These are phyloP conservation scores for Strongylocentrotus purpuratus DNA, from an alignment of 35 echinoderm and acorn worm genomes.

Conservation along the genomic window DNA sequence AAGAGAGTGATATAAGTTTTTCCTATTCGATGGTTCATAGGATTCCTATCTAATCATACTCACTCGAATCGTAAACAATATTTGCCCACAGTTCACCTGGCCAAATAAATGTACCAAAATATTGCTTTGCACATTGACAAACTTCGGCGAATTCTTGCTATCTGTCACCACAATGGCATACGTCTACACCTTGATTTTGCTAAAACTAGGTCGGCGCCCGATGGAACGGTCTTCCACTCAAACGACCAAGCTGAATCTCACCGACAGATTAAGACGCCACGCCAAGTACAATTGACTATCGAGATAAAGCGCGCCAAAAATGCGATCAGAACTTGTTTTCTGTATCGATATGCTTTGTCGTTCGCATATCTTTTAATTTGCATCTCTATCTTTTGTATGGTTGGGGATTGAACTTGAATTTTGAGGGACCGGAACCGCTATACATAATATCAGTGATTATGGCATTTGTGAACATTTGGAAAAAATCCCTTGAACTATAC, in stretches of 20 bases:
- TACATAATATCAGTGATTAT: conserved; percentile 53
- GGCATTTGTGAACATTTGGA: conserved; percentile 78
- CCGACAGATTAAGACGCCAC: not conserved
- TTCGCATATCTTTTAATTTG: conserved; percentile 55
- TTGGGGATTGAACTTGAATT: not conserved
- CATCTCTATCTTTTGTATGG: conserved; percentile 39
- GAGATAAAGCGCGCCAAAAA: conserved; percentile 20
- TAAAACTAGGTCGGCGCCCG: not conserved
- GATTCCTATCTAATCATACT: conserved; percentile 23
- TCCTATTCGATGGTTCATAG: not conserved
- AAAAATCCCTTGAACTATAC: conserved; percentile 82
- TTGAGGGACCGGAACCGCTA: not conserved
- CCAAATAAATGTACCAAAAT: not conserved
- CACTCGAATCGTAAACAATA: conserved; percentile 24
- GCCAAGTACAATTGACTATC: not conserved
- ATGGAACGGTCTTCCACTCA: not conserved
- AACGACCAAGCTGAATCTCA: not conserved
- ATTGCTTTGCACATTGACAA: conserved; percentile 22
- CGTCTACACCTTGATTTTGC: conserved; percentile 60
- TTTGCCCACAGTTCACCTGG: not conserved
- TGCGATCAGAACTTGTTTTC: conserved; percentile 68
- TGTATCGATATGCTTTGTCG: conserved; percentile 58
- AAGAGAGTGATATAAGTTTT: not conserved
- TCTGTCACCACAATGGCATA: conserved; percentile 53
- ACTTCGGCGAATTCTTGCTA: conserved; percentile 34